A percentile compares a stretch with the other conserved stretches of the same genome.
Conservation (phyloP, 2,113 vertebrate genomes). For the Coptodon bakossiorum region DNA sequence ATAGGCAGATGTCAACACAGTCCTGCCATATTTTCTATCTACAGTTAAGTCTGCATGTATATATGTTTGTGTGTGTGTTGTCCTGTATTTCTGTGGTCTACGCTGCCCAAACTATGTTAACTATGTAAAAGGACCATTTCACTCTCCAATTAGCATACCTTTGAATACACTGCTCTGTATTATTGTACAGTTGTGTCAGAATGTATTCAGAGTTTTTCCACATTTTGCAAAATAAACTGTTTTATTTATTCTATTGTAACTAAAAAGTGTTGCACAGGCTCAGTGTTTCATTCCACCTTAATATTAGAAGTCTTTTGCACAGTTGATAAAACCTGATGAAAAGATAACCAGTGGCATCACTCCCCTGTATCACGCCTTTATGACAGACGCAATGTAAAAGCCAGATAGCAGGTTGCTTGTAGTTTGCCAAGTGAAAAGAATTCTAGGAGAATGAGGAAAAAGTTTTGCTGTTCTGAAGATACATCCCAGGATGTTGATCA, state of each 20-base stretch:
- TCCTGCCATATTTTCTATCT: neutral
- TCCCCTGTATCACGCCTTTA: neutral
- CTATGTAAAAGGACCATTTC: neutral
- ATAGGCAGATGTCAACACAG: neutral
- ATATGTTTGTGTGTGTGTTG: neutral
- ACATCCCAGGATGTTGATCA: neutral
- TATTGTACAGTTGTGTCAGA: neutral
- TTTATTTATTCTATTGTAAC: neutral
- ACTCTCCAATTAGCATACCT: neutral
- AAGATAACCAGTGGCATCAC: neutral
- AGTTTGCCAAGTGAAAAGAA: neutral
- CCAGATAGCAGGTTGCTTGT: neutral
- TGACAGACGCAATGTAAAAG: neutral
- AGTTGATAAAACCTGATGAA: neutral
- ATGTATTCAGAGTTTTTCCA: neutral
- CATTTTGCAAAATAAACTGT: neutral
- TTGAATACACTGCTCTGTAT: neutral
- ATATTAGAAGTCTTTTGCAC: neutral
- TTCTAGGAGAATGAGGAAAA: neutral
- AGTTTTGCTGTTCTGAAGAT: neutral
- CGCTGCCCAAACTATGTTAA: rapidly evolving
- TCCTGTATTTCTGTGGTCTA: neutral
- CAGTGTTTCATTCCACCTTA: neutral
- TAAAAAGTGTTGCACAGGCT: neutral
- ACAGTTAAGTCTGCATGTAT: neutral